Percentiles rank a stretch among this genome's conserved stretches.
These are phyloP conservation scores for Leptarthrus brevirostris DNA, from an alignment of 2,888 invertebrate species.

Conservation along the genomic window DNA sequence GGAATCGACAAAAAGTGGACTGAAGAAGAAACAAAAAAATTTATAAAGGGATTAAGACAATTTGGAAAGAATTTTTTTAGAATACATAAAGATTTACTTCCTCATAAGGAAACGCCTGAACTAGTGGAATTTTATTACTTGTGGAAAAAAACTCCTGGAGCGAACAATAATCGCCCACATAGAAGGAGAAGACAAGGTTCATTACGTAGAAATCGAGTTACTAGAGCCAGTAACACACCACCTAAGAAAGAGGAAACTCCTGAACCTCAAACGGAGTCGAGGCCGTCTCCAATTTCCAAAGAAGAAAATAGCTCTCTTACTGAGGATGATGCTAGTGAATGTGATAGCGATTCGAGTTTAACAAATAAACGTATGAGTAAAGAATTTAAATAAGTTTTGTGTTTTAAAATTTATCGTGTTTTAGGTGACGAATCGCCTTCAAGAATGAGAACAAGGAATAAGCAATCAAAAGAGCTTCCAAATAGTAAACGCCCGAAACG, in stretches of 20 bases:
- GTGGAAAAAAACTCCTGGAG: slow-evolving; percentile 99
- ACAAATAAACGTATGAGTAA: slow-evolving; percentile 70
- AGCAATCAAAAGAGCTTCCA: slow-evolving; percentile 77
- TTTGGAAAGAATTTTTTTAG: slow-evolving; percentile 99
- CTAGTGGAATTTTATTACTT: slow-evolving; percentile 98
- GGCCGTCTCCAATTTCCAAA: slow-evolving; percentile 77
- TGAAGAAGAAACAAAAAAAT: slow-evolving; percentile 97
- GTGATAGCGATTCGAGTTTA: slow-evolving; percentile 93
- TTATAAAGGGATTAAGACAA: slow-evolving; percentile 97
- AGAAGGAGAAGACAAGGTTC: slow-evolving; percentile 89
- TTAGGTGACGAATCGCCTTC: slow-evolving; percentile 81
- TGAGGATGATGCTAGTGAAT: slow-evolving; percentile 93
- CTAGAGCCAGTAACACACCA: slow-evolving; percentile 79
- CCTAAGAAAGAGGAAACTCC: slow-evolving; percentile 80
- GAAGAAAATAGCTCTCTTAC: slow-evolving; percentile 84
- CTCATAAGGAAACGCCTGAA: slow-evolving; percentile 97
- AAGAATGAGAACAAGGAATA: slow-evolving; percentile 89
- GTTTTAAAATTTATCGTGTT: slow-evolving; percentile 3
- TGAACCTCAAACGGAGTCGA: slow-evolving; percentile 70
- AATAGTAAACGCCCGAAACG: slow-evolving; percentile 72
- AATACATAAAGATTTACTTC: slow-evolving; percentile 94
- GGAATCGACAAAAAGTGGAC: slow-evolving; percentile 98
- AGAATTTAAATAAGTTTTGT: background rate
- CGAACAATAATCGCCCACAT: slow-evolving; percentile 95
- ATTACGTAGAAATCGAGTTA: slow-evolving; percentile 86